Percentiles rank a stretch among this genome's conserved stretches.
Evolutionary conservation across 2,797 vertebrate genomes (phyloP).

Genomic region (Peromyscus attwateri): DNA sequence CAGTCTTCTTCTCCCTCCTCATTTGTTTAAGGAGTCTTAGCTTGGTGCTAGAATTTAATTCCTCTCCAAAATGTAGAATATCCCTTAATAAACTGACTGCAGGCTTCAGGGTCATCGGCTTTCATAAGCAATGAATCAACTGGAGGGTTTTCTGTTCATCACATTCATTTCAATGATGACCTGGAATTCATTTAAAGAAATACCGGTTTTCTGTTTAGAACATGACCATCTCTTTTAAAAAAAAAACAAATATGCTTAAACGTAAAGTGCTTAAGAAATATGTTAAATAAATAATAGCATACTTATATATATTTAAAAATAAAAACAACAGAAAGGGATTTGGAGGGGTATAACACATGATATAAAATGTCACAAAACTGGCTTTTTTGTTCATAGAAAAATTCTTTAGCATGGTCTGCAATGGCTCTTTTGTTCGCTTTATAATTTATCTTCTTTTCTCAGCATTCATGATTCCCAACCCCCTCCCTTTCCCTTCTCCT

Average conservation of each 20-base stretch:
- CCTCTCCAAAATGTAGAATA: not conserved
- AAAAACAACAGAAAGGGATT: not conserved
- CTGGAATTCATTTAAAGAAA: constrained; percentile 32
- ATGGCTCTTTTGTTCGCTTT: constrained; percentile 9
- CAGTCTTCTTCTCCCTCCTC: not conserved
- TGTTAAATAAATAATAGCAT: not conserved
- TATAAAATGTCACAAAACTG: not conserved
- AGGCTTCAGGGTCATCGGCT: not conserved
- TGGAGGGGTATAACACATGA: not conserved
- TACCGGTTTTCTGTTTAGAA: not conserved
- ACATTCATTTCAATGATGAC: constrained; percentile 44
- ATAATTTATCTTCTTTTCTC: constrained; percentile 25
- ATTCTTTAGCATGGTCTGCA: not conserved
- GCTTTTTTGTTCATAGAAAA: constrained; percentile 1
- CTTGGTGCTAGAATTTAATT: constrained; percentile 21
- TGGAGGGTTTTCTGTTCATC: not conserved
- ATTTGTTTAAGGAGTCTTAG: not conserved
- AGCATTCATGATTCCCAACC: not conserved
- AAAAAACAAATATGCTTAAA: not conserved
- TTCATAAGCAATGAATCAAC: constrained; percentile 30
- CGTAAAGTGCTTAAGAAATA: constrained; percentile 32
- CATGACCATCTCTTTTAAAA: not conserved
- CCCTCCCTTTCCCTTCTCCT: not conserved
- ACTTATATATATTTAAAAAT: not conserved
- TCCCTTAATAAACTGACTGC: not conserved